phyloP scores from a whole-genome alignment of 2,113 vertebrate genomes.

The Boleophthalmus pectinirostris region DNA sequence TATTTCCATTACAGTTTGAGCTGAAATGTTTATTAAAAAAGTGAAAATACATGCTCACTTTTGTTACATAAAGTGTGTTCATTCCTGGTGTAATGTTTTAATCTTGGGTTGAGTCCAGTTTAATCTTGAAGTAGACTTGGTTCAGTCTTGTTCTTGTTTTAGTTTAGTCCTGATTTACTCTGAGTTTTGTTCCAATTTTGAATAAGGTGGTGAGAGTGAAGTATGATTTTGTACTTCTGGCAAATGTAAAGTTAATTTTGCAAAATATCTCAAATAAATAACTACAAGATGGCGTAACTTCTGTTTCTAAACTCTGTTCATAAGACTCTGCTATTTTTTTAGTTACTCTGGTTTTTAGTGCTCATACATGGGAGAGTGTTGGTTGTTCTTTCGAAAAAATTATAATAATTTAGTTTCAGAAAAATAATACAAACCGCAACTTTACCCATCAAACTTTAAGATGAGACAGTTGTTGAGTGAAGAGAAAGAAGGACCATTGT shows the following conservation, averaged over 20 bases:
- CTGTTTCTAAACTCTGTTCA: too few relatives aligned
- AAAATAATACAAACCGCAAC: slow-evolving; percentile 19
- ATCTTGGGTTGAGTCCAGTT: too few relatives aligned
- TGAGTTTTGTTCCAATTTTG: background rate
- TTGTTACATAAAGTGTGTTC: too few relatives aligned
- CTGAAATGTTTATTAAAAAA: too few relatives aligned
- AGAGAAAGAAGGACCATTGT: slow-evolving; percentile 26
- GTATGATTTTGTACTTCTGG: too few relatives aligned
- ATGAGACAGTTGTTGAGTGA: slow-evolving; percentile 17
- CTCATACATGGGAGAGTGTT: background rate
- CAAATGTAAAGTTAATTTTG: background rate
- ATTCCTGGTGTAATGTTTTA: too few relatives aligned
- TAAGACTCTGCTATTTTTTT: too few relatives aligned
- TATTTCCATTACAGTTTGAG: background rate
- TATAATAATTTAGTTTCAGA: slow-evolving; percentile 9
- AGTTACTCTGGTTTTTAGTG: slow-evolving; percentile 14
- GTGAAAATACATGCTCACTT: too few relatives aligned
- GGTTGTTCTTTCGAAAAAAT: slow-evolving; percentile 26
- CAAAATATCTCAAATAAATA: background rate
- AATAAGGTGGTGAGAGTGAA: background rate
- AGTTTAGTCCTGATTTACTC: background rate
- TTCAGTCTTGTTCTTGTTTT: background rate
- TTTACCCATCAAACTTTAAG: slow-evolving; percentile 24
- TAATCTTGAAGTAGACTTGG: background rate
- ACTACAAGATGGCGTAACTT: background rate